Conservation (phyloP, 2,113 vertebrate genomes). For the Lynx canadensis region DNA sequence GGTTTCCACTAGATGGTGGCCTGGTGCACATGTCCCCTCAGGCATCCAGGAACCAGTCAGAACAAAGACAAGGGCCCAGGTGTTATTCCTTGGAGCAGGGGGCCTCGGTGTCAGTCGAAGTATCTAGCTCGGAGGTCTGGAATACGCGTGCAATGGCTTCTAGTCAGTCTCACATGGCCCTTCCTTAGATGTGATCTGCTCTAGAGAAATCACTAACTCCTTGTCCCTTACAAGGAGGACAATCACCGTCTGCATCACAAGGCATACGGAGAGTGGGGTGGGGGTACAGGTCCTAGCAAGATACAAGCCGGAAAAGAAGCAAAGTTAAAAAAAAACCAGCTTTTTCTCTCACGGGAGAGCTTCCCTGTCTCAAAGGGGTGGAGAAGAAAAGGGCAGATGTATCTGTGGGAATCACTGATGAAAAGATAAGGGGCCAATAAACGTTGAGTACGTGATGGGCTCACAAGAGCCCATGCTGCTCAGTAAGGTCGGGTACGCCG, state of each 20-base stretch:
- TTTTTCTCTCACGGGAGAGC: background rate
- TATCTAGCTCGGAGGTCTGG: no score
- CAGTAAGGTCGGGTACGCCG: rapidly evolving
- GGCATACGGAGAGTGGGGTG: background rate
- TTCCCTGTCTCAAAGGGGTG: background rate
- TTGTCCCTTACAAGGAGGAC: background rate
- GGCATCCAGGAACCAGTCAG: no score
- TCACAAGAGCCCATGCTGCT: background rate
- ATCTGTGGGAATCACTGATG: background rate
- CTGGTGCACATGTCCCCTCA: no score
- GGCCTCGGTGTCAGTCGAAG: no score
- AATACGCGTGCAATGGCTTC: background rate
- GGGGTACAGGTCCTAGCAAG: background rate
- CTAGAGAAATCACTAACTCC: no score
- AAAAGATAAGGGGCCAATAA: background rate
- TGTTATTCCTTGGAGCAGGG: background rate
- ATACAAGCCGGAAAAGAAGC: background rate
- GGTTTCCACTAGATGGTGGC: no score
- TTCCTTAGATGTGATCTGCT: background rate
- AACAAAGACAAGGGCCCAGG: no score
- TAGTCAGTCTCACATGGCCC: background rate
- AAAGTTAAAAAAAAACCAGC: background rate
- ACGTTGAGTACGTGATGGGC: rapidly evolving
- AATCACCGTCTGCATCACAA: background rate
- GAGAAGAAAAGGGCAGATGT: background rate